Percentiles rank a stretch among this genome's conserved stretches.
Evolutionary conservation across 2,113 vertebrate species (phyloP).

Genomic region (Conger conger): DNA sequence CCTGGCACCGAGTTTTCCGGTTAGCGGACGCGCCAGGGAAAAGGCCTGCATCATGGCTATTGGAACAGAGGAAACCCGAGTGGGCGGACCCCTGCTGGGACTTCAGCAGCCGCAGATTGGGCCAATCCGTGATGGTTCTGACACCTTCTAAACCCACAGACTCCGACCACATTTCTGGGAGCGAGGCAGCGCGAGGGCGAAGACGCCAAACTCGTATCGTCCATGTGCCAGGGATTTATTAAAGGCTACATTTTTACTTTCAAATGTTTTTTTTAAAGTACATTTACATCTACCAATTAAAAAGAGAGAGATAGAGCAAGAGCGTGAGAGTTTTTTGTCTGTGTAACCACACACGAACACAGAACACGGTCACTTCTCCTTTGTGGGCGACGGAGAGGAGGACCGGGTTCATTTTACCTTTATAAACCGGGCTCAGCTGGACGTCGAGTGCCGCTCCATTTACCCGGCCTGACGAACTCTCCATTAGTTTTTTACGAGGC

Average conservation of each 20-base stretch:
- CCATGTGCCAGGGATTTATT: too few relatives aligned
- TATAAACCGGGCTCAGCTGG: conserved; percentile 22
- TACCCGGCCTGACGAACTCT: not conserved
- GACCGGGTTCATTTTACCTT: conserved; percentile 31
- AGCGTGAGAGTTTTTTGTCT: too few relatives aligned
- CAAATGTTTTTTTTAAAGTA: too few relatives aligned
- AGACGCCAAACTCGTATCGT: not conserved
- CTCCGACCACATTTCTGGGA: not conserved
- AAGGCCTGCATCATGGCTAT: not conserved
- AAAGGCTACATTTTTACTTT: too few relatives aligned
- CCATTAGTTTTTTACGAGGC: not conserved
- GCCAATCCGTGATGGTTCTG: not conserved
- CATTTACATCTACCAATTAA: too few relatives aligned
- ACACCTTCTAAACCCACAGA: not conserved
- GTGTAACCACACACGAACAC: too few relatives aligned
- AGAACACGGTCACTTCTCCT: too few relatives aligned
- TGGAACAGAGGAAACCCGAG: not conserved
- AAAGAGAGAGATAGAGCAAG: too few relatives aligned
- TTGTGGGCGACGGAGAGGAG: conserved; percentile 10
- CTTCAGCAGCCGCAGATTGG: not conserved
- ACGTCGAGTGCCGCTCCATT: not conserved
- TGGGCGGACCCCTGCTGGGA: not conserved
- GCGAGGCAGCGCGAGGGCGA: not conserved
- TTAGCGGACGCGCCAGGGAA: conserved; percentile 20
- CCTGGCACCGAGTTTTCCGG: conserved; percentile 41